Evolutionary conservation across 2,888 invertebrate species (phyloP), one percentile per base, ranked within the genome.

Genomic region (Meta bourneti): DNA sequence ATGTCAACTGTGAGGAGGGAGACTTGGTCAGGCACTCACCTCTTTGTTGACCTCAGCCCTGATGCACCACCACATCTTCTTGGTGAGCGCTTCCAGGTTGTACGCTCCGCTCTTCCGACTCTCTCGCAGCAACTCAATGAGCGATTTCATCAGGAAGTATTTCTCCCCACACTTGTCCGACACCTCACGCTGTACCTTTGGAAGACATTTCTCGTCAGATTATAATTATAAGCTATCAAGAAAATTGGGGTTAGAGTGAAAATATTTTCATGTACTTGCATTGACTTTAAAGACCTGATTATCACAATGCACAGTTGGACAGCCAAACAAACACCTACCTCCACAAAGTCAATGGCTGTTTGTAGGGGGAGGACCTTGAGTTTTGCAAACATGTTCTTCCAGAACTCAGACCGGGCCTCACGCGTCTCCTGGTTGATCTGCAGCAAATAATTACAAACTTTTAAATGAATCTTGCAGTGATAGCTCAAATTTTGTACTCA

Each of bases 31-130:
- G 4, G 1, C 34, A 9, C 51, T 71, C 88, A 92, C 91, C 84
- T 92, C 80, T 19, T 78, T 19, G n/a, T 89, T 81, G 1, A 90
- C 90, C 87, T 90, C 87, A 48, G 87, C 92, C 90, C 90, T 92
- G 34, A 90, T 80, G 54, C 92, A 92, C 70, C 69, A 92, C 92
- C 92, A 92, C 88, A 92, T 90, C 74, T 88, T 90, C 49, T 51
- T 88, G 19, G 80, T 61, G 4, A 89, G 20, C 9, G 49, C 72
- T 51, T 83, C 90, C 13, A 92, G 9, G n/a, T 90, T 20, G 19
- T 82, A 82, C 6, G 20, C 34, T n/a, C 78, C 82, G 6, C 20
- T 61, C 6, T 78, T 71, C 11, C 48, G 49, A 88, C 52, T 87
- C 49, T 88, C 81, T 19, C 20, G 84, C 4, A 89, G n/a, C 16